Base-by-base conservation (phyloP, 2,888 invertebrate species). In the Nomada flava region DNA sequence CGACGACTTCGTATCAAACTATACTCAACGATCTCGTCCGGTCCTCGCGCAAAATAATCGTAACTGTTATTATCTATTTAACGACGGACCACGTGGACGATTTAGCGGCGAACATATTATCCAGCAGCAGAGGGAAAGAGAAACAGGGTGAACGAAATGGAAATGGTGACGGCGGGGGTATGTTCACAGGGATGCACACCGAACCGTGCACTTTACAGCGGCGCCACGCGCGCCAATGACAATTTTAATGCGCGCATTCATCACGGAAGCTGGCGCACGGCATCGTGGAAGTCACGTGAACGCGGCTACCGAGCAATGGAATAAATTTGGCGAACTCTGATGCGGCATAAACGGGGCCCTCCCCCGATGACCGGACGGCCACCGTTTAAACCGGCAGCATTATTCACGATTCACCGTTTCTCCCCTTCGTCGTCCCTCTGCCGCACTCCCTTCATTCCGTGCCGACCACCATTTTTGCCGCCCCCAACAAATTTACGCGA, bases 271-370 rank as follows among this genome's bases (percentile, higher is more conserved):
- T 86, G 83, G 85, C 76, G 81, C 83, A 80, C 84, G 84, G 86
- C 87, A 83, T 74, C 83, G 83, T 77, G 78, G 69, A 87, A 87
- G 85, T 80, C 84, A 55, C 84, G 85, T 79, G 85, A 83, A 79
- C 81, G 78, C 84, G 86, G 80, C 83, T 70, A 78, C 69, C 77
- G 86, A 84, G 90, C 88, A 87, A 88, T 88, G 91, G 91, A 91
- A 91, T 91, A 91, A 91, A 91, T 91, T 91, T 89, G 86, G 89
- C 87, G 89, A 90, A 91, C 90, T 90, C 89, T 90, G 91, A 91
- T 90, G 91, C 90, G 90, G 89, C 90, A 90, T 90, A 90, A 91
- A 91, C 88, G 91, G 87, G 20, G 50, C 15, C 26, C 60, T 65
- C 68, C 18, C 87, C 84, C 89, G 91, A 91, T 91, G 89, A 91